These are phyloP conservation scores for Nemotelus nigrinus DNA, from an alignment of 2,888 invertebrate genomes.

Conservation along the genomic window DNA sequence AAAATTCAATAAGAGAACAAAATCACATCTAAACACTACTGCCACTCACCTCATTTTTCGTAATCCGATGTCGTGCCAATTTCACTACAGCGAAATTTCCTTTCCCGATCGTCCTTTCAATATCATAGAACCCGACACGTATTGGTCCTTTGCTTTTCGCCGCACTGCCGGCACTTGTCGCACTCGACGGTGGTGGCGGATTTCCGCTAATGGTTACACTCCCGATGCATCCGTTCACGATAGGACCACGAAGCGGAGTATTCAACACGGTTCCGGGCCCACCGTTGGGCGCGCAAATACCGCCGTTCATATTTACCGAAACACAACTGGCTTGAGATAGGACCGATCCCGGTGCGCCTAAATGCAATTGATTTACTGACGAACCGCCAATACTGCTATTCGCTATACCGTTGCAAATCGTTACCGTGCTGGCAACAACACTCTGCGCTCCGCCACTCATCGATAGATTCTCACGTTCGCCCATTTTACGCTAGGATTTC, in stretches of 20 bases:
- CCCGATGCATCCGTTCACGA: slow-evolving; percentile 51
- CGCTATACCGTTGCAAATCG: slow-evolving; percentile 49
- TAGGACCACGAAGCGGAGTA: slow-evolving; percentile 41
- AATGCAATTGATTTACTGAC: slow-evolving; percentile 15
- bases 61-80: slow-evolving; percentile 95
- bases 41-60: slow-evolving; percentile 92
- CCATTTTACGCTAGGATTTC: slow-evolving; percentile 34
- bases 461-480: slow-evolving; percentile 45
- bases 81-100: slow-evolving; percentile 99
- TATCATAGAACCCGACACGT: slow-evolving; percentile 96
- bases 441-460: slow-evolving; percentile 35
- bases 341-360: slow-evolving; percentile 21
- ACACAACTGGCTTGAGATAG: slow-evolving; percentile 45
- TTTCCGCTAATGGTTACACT: slow-evolving; percentile 21
- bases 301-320: slow-evolving; percentile 44
- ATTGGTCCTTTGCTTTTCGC: slow-evolving; percentile 73
- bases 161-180: background rate
- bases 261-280: background rate
- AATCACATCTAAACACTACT: background rate
- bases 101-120: slow-evolving; percentile 97
- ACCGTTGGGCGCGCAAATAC: background rate
- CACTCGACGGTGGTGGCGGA: background rate
- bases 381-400: slow-evolving; percentile 27
- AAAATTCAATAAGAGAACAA: background rate
- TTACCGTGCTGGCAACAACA: slow-evolving; percentile 44